Evolutionary conservation across 2,113 vertebrate genomes (phyloP).

Genomic region (Varanus salvator): DNA sequence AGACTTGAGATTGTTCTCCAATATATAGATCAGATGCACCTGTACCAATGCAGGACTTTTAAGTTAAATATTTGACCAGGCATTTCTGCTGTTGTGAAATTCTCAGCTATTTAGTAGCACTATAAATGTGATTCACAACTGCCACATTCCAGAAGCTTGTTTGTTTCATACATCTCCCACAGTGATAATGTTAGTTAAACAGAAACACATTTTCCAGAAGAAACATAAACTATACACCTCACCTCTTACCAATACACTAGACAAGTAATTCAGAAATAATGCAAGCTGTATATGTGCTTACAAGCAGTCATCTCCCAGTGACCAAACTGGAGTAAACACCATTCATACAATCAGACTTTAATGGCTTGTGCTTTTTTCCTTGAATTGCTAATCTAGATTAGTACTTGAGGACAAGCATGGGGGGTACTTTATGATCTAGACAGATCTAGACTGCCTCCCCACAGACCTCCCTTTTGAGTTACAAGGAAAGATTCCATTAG

Average conservation of each 20-base stretch:
- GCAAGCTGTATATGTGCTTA: background rate
- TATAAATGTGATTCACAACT: slow-evolving; percentile 15
- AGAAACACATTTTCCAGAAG: slow-evolving; percentile 29
- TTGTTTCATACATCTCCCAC: slow-evolving; percentile 33
- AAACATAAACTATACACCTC: slow-evolving; percentile 19
- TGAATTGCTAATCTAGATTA: too few species aligned
- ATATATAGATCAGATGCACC: background rate
- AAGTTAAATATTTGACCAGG: slow-evolving; percentile 37
- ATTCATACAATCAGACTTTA: background rate
- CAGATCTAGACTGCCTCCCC: background rate
- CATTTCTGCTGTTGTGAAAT: slow-evolving; percentile 38
- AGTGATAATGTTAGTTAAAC: slow-evolving; percentile 43
- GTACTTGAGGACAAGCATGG: background rate
- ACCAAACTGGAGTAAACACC: too few species aligned
- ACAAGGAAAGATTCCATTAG: background rate
- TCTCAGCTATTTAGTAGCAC: slow-evolving; percentile 4
- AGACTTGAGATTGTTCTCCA: background rate
- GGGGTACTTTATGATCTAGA: background rate
- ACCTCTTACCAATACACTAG: slow-evolving; percentile 33
- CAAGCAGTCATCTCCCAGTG: background rate
- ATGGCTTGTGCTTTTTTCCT: background rate
- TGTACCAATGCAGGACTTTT: fast-evolving
- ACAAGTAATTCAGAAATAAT: slow-evolving; percentile 25
- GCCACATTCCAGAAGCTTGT: slow-evolving; percentile 18
- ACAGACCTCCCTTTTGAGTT: background rate